phyloP scores from a whole-genome alignment of 2,888 invertebrate species.

The Cancer borealis region DNA sequence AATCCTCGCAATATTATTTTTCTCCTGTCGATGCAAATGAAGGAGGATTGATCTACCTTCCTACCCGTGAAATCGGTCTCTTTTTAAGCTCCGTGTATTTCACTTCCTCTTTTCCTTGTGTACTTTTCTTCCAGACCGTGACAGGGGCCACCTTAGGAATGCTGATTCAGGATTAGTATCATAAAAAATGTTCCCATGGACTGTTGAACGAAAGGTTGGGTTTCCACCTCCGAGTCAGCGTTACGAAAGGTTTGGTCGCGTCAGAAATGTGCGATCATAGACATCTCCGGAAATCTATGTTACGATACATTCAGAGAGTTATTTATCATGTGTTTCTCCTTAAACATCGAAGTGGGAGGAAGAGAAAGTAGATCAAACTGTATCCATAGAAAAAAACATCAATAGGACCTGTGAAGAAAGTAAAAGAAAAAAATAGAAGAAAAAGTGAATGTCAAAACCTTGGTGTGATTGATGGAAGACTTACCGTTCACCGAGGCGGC shows the following conservation, averaged over 20 bases:
- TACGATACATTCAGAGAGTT: not conserved
- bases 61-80: not conserved
- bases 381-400: not conserved
- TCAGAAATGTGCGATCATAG: not conserved
- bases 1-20: not conserved
- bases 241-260: not conserved
- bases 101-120: not conserved
- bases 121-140: not conserved
- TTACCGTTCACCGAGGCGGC: slow-evolving; percentile 24
- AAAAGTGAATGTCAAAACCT: not conserved
- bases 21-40: not conserved
- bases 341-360: slow-evolving; percentile 11
- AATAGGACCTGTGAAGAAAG: not conserved
- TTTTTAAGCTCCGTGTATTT: not conserved
- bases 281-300: no score
- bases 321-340: not conserved
- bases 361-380: not conserved
- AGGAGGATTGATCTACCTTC: not conserved
- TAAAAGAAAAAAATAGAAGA: not conserved
- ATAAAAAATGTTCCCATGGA: not conserved
- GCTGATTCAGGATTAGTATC: slow-evolving; percentile 1
- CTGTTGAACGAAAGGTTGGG: not conserved
- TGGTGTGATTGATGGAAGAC: not conserved
- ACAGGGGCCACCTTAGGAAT: not conserved
- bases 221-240: not conserved